Base-by-base conservation (phyloP, 2,888 invertebrate species). In the Latrodectus elegans region DNA sequence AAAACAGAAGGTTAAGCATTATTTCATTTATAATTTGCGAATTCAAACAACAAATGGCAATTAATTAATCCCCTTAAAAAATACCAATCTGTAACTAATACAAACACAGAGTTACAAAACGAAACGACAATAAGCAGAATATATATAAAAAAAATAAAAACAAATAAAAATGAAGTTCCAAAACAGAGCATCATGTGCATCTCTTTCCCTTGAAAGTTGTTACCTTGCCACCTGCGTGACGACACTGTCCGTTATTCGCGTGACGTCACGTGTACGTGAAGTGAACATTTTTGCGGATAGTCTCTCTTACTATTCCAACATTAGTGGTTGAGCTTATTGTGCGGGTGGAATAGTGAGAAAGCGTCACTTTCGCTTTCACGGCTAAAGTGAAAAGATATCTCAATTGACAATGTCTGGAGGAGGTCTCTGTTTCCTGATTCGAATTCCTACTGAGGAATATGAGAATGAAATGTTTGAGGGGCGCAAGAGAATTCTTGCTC, bases 341-440 rank as follows among this genome's bases (percentile, higher is more conserved):
- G 52, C 49, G 65, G 9, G 55, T 8, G 17, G 51, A 15, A 76
- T 51, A 15, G 51, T 38, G 64, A 68, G 51, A n/a, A 15, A 67
- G 76, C 53, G 15, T 15, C 10, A 60, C 60, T 14, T 77, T 77
- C 68, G 49, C 9, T 17, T 49, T 64, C 10, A 22, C 22, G 22
- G 8, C 53, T 67, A n/a, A 49, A 12, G 12, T 51, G 12, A 17
- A 65, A 15, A 49, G 14, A 15, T 55, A 38, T 22, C 22, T 17
- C 17, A 26, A n/a, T 12, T 0, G 14, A 75, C 12, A 70, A 86
- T 86, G 86, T 86, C 86, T 15, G 86, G 86, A 10, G 88, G 88
- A 9, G 88, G 88, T 22, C 71, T 90, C 71, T 90, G 90, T 87
- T 89, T 90, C 52, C 77, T 89, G 12, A 86, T 89, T 51, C 84